phyloP scores from a whole-genome alignment of 2,888 invertebrate species.

The Pseudococcus viburni region DNA sequence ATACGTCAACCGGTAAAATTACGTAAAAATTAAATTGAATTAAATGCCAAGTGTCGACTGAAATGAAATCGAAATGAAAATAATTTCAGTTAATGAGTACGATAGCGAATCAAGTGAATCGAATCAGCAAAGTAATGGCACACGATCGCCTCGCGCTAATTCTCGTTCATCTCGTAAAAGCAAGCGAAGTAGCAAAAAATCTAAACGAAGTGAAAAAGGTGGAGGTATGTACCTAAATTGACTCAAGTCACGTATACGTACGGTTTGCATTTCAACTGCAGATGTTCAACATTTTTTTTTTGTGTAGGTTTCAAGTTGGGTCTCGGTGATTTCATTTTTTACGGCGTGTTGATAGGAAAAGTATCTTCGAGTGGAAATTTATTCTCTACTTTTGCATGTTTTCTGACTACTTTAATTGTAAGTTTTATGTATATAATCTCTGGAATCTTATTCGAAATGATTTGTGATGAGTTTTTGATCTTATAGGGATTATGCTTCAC shows the following conservation, averaged over 20 bases:
- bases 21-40: not conserved
- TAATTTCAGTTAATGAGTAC: not conserved
- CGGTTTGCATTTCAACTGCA: not conserved
- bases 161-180: too few species aligned
- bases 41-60: not conserved
- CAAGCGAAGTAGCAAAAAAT: too few species aligned
- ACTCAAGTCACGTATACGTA: not conserved
- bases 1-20: constrained; percentile 47
- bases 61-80: not conserved
- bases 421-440: constrained; percentile 72
- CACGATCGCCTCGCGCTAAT: not conserved
- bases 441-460: not conserved
- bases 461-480: constrained; percentile 69
- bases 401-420: constrained; percentile 97
- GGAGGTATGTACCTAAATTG: too few species aligned
- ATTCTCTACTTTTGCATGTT: constrained; percentile 99
- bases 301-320: constrained; percentile 95
- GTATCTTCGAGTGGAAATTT: constrained; percentile 99
- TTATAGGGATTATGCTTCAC: constrained; percentile 94
- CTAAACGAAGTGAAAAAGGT: too few species aligned
- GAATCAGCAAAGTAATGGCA: not conserved
- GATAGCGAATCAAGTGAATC: not conserved
- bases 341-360: constrained; percentile 98
- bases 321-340: constrained; percentile 99
- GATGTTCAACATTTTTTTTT: not conserved